Evolutionary conservation across 1,140 invertebrate genomes (phyloP), one percentile per base, ranked within the genome.

Genomic region (Mercenaria mercenaria): DNA sequence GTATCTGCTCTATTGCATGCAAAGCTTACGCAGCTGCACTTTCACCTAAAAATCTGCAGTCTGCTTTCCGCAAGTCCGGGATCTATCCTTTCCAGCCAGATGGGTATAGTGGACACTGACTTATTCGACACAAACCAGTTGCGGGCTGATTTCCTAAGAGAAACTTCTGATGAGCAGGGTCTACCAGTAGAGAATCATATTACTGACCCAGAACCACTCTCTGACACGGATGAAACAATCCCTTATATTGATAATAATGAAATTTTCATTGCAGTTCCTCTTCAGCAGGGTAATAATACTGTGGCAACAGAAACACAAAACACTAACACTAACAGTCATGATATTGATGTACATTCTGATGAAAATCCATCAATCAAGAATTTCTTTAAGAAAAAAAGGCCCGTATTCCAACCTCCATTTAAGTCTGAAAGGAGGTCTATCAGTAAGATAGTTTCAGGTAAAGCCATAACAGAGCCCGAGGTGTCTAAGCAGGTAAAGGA

Each of bases 51-150:
- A 86, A 86, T 56, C 20, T 86, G 47, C 67, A 76, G 32, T 50
- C 84, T 3, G 11, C 84, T 37, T 86, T 86, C 67, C 6, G n/a
- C 23, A 86, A 77, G 32, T 76, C 61, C 23, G 69, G 84, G 4
- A 39, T 86, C 1, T 86, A 3, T 29, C 69, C 79, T 6, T 81
- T 77, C 15, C 26, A 74, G 8, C 69, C 69, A 67, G 61, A 67
- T n/a, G n/a, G n/a, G n/a, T 3, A 18, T 67, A 11, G 61, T 67
- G 6, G 29, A 67, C 4, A 67, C 61, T 67, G 6, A 4, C 18
- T 67, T 67, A 32, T 67, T 67, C n/a, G 11, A 32, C 26, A 67
- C 32, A 8, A 67, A 67, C n/a, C 11, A 67, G 29, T 32, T 67
- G 26, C 26, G 61, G 29, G 26, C 61, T 6, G 29, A 32, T 11